Conservation (phyloP, 2,888 invertebrate species). For the Drosophila monieri region DNA sequence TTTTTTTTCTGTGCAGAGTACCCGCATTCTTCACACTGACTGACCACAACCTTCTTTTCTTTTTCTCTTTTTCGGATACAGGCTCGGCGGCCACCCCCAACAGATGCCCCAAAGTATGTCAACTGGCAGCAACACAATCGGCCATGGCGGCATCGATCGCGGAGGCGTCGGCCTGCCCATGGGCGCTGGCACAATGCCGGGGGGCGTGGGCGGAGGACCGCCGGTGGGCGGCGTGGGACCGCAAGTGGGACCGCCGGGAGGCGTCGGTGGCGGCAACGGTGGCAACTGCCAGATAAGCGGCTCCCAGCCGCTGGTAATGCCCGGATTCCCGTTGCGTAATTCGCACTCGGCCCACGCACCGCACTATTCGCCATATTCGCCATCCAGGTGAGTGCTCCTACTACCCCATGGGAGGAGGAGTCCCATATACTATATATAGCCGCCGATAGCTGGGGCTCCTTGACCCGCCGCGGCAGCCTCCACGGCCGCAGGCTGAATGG, state of each 20-base stretch:
- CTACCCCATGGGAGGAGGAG: no score
- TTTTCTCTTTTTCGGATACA: constrained; percentile 49
- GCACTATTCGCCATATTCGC: constrained; percentile 95
- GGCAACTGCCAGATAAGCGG: constrained; percentile 88
- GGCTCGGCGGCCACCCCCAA: constrained; percentile 84
- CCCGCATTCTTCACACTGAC: not conserved
- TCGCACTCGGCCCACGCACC: constrained; percentile 88
- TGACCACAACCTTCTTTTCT: constrained; percentile 19
- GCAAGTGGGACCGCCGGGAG: constrained; percentile 51
- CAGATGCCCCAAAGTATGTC: constrained; percentile 85
- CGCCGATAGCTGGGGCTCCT: constrained; percentile 4
- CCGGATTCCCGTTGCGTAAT: constrained; percentile 92
- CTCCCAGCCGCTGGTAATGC: constrained; percentile 92
- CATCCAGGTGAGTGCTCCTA: constrained; percentile 87
- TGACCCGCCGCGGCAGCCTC: not conserved
- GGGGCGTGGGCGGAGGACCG: constrained; percentile 69
- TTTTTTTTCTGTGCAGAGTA: constrained; percentile 4
- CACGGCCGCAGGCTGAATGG: constrained; percentile 12
- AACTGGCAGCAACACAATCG: constrained; percentile 86
- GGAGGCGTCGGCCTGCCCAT: constrained; percentile 72
- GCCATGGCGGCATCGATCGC: constrained; percentile 83
- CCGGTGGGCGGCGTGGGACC: constrained; percentile 55
- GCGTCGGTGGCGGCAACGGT: constrained; percentile 84
- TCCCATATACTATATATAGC: not conserved
- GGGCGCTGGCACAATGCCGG: constrained; percentile 75